Base-by-base conservation (phyloP, 2,888 invertebrate species). In the Baccha elongata region DNA sequence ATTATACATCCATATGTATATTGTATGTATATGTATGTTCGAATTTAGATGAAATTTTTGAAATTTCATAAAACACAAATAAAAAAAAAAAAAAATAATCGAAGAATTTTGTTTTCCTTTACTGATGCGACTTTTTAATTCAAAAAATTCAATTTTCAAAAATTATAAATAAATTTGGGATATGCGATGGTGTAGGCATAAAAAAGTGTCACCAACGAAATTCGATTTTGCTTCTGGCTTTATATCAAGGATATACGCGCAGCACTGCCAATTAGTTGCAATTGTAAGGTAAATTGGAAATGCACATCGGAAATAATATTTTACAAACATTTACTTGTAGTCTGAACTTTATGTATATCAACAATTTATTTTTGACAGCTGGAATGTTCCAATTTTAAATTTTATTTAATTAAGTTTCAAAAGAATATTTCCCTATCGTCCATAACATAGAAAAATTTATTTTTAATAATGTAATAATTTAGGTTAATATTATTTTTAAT, bases 121-220 rank as follows among this genome's bases (percentile, higher is more conserved):
- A 48, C 17, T 32, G 37, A 13, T 58, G 37, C 21, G 74, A 74
- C 68, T 75, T 69, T 62, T 32, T 13, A 6, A 17, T 10, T 32
- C 5, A 23, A 1, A 21, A 40, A 58, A 58, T 32, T 6, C n/a
- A 26, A 50, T 50, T 50, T 52, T 52, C 13, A 52, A 52, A 62
- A 15, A 19, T 17, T 69, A 80, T 48, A 74, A 80, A 80, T 80
- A 76, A 81, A 65, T 60, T 65, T 73, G 79, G 60, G 64, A 76
- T 42, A 19, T 40, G 55, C 8, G 69, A 69, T 75, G 69, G 76
- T n/a, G n/a, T 62, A 29, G 19, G 19, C 13, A 17, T 29, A 71
- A 72, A 52, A 80, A 65, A 71, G 53, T 81, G 71, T 60, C 76
- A 71, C 26, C 64, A 53, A 29, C 44, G 65, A 35, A 37, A 65